A percentile compares a stretch with the other conserved stretches of the same genome.
Conservation (phyloP, 2,888 invertebrate genomes). For the Tholera decimalis region DNA sequence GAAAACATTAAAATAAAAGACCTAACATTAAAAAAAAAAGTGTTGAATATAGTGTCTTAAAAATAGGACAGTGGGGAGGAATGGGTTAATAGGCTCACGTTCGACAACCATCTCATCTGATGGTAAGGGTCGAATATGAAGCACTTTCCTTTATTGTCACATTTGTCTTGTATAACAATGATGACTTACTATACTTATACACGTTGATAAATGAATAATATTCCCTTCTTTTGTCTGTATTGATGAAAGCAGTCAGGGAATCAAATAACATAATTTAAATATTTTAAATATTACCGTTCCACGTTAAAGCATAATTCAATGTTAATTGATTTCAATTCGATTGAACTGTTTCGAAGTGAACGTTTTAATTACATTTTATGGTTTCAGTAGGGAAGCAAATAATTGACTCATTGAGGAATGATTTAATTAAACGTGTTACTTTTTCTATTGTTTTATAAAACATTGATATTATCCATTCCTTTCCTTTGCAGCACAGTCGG, state of each 20-base stretch:
- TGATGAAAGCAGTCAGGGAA: slow-evolving; percentile 7
- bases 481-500: no score
- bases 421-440: slow-evolving; percentile 8
- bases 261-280: slow-evolving; percentile 35
- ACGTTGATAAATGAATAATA: no score
- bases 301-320: slow-evolving; percentile 9
- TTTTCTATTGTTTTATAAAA: background rate
- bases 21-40: no score
- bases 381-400: slow-evolving; percentile 12
- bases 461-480: background rate
- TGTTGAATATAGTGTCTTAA: no score
- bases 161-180: no score
- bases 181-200: no score
- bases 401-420: slow-evolving; percentile 11
- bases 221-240: slow-evolving; percentile 22
- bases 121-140: no score
- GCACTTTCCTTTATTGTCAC: no score
- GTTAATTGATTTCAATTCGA: slow-evolving; percentile 28
- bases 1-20: no score
- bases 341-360: slow-evolving; percentile 5
- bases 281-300: slow-evolving; percentile 13
- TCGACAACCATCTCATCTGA: no score
- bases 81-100: no score
- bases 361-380: slow-evolving; percentile 17
- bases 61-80: no score